Conservation (phyloP, 2,113 vertebrate species). For the Brienomyrus brachyistius region DNA sequence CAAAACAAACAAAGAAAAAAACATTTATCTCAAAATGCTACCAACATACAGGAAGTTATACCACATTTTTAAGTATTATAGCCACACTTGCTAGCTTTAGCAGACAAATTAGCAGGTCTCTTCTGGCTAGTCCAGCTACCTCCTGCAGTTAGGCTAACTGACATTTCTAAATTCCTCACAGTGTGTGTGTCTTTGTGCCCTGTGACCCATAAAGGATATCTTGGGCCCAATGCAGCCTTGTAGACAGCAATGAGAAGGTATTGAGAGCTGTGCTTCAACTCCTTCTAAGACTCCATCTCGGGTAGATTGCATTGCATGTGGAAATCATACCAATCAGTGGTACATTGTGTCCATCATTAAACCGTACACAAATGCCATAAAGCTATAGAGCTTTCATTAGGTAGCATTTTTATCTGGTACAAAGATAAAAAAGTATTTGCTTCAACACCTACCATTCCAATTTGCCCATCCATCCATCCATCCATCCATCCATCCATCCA, state of each 20-base stretch:
- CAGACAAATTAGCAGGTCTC: background rate
- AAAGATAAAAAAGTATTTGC: background rate
- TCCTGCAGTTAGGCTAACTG: background rate
- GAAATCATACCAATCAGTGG: background rate
- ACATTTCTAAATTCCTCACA: background rate
- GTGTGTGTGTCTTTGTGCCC: background rate
- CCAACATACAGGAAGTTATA: background rate
- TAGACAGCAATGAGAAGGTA: background rate
- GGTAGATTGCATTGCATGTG: background rate
- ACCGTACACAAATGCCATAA: background rate
- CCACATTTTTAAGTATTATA: background rate
- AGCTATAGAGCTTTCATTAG: background rate
- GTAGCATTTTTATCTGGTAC: background rate
- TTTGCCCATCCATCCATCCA: background rate
- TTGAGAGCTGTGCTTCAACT: background rate
- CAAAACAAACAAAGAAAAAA: background rate
- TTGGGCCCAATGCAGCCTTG: background rate
- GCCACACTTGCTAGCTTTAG: background rate
- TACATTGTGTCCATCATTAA: background rate
- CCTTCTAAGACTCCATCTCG: background rate
- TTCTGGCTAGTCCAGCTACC: background rate
- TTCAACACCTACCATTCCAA: background rate
- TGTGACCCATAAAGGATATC: background rate
- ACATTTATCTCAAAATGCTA: background rate
- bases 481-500: background rate